A percentile compares a stretch with the other conserved stretches of the same genome.
phyloP scores from a whole-genome alignment of 2,797 vertebrate genomes.

The Octomys mimax region DNA sequence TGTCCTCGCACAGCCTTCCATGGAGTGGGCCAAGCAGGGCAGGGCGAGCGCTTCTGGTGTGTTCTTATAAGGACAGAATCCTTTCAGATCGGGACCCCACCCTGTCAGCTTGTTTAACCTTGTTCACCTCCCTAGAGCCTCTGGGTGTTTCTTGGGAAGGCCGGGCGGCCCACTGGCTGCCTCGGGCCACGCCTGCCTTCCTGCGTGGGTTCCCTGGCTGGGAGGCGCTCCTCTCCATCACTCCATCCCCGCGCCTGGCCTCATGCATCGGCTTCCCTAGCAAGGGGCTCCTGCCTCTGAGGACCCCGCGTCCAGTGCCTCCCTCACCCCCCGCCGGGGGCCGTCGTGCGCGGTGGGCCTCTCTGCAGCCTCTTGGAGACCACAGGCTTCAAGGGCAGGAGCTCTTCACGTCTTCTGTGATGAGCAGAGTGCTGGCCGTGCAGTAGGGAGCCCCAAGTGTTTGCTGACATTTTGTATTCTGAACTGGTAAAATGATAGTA shows the following conservation, averaged over 20 bases:
- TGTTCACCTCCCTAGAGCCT: neutral
- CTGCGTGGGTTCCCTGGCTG: neutral
- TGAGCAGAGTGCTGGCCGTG: neutral
- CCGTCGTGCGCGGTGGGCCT: rapidly evolving
- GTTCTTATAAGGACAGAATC: neutral
- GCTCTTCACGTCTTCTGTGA: neutral
- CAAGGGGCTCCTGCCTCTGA: neutral
- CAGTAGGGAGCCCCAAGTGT: neutral
- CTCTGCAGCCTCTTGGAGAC: neutral
- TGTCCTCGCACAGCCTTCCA: neutral
- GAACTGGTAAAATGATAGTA: neutral
- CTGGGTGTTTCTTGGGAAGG: neutral
- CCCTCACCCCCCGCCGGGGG: neutral
- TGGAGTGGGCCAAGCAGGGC: neutral
- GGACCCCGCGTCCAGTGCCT: neutral
- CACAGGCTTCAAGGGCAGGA: neutral
- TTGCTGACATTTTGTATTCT: neutral
- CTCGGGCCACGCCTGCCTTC: neutral
- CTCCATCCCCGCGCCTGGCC: no score
- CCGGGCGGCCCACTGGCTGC: neutral
- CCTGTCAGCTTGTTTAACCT: neutral
- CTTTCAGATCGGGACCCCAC: neutral
- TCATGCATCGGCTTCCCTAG: neutral
- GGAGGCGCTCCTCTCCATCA: neutral
- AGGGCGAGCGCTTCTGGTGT: neutral